Evolutionary conservation across 2,113 vertebrate genomes (phyloP).

Genomic region (Ifrita kowaldi): DNA sequence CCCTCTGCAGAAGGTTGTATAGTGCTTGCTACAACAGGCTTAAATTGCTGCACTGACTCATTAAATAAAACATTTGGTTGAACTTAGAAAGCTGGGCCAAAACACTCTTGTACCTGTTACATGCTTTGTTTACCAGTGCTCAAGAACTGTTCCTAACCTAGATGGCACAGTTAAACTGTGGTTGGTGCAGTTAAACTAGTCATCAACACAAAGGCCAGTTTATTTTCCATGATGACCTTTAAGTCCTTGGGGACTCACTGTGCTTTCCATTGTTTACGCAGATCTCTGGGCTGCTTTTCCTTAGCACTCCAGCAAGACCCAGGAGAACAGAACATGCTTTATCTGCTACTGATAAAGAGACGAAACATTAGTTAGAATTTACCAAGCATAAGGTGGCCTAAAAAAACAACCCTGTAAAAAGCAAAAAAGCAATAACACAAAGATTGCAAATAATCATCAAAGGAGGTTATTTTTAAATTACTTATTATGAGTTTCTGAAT

Average conservation of each 20-base stretch:
- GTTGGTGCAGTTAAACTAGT: background rate
- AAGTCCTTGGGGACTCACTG: background rate
- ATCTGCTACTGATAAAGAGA: constrained; percentile 4
- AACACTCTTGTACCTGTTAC: background rate
- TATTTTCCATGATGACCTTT: constrained; percentile 4
- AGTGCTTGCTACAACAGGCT: background rate
- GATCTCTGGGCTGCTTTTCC: background rate
- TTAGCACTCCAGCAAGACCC: background rate
- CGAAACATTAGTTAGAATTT: background rate
- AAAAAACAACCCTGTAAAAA: background rate
- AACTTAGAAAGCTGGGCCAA: background rate
- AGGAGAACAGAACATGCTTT: constrained; percentile 26
- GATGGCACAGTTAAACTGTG: background rate
- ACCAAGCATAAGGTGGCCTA: background rate
- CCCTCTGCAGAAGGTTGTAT: background rate
- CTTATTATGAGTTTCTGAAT: background rate
- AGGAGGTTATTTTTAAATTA: background rate
- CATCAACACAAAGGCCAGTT: background rate
- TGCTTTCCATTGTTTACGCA: constrained; percentile 13
- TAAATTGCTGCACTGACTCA: background rate
- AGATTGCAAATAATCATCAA: background rate
- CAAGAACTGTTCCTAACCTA: background rate
- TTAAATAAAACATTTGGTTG: background rate
- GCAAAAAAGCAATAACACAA: background rate
- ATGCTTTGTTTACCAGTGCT: background rate